Percentiles rank a stretch among this genome's conserved stretches.
Conservation (phyloP, 2,113 vertebrate genomes). For the Odocoileus virginianus region DNA sequence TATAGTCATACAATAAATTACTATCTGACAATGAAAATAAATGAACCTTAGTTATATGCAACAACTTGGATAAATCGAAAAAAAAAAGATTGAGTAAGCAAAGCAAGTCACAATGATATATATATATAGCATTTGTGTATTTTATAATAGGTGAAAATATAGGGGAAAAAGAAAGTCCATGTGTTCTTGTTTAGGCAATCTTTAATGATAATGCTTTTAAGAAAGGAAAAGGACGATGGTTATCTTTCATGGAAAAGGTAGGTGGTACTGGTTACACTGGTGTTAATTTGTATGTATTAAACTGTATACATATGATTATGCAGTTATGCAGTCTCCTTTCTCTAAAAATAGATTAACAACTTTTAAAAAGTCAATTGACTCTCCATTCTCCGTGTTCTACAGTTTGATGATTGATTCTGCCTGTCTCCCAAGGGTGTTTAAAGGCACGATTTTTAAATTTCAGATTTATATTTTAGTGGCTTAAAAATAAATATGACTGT, state of each 20-base stretch:
- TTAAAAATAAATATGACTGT: background rate
- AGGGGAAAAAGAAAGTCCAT: background rate
- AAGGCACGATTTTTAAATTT: background rate
- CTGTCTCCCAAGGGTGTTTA: background rate
- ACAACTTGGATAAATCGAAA: background rate
- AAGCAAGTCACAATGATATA: background rate
- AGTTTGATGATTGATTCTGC: background rate
- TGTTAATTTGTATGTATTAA: background rate
- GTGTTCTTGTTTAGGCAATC: background rate
- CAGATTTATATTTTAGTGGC: background rate
- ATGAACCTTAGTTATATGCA: background rate
- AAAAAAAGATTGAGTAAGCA: background rate
- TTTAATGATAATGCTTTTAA: background rate
- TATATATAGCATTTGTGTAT: background rate
- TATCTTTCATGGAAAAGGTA: background rate
- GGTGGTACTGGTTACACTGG: background rate
- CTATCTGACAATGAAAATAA: constrained; percentile 1
- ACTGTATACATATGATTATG: no score
- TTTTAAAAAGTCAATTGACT: background rate
- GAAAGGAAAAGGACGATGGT: background rate
- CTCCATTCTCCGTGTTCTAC: background rate
- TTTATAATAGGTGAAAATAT: background rate
- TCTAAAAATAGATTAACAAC: background rate
- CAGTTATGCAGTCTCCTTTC: background rate
- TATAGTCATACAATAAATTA: background rate